These are phyloP conservation scores for Pao palembangensis DNA, from an alignment of 2,113 vertebrate species.

Conservation along the genomic window DNA sequence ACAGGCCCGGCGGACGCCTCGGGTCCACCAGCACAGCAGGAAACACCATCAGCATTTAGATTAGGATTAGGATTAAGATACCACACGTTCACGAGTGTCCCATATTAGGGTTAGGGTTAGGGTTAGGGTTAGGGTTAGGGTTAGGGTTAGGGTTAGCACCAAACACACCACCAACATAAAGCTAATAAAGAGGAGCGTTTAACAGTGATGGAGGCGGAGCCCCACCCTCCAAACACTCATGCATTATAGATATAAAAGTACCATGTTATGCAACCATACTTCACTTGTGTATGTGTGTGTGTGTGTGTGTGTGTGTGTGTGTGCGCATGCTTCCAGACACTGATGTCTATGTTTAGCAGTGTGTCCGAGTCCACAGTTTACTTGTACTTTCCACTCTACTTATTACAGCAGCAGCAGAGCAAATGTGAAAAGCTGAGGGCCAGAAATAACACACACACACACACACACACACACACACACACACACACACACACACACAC, in stretches of 20 bases:
- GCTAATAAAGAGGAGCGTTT: no score
- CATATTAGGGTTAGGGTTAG: no score
- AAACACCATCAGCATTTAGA: no score
- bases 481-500: slow-evolving; percentile 2
- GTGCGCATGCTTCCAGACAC: slow-evolving; percentile 14
- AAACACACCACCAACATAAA: no score
- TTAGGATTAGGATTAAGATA: no score
- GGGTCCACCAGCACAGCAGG: no score
- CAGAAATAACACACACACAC: no score
- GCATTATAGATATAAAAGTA: slow-evolving; percentile 40
- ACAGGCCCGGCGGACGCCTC: no score
- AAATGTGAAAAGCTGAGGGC: slow-evolving; percentile 1
- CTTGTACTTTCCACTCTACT: slow-evolving; percentile 63
- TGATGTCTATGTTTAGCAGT: slow-evolving; percentile 40
- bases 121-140: no score
- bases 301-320: slow-evolving; percentile 22
- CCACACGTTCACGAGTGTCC: background rate
- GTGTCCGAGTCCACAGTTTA: slow-evolving; percentile 51
- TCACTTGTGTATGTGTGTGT: slow-evolving; percentile 17
- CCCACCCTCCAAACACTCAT: slow-evolving; percentile 25
- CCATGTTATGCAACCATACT: slow-evolving; percentile 18
- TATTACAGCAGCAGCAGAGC: slow-evolving; percentile 51
- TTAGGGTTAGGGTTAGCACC: no score
- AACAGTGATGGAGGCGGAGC: background rate
- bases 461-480: slow-evolving; percentile 1